A percentile compares a stretch with the other conserved stretches of the same genome.
These are phyloP conservation scores for Planiliza haematocheilus DNA, from an alignment of 2,113 vertebrate genomes.

Conservation along the genomic window DNA sequence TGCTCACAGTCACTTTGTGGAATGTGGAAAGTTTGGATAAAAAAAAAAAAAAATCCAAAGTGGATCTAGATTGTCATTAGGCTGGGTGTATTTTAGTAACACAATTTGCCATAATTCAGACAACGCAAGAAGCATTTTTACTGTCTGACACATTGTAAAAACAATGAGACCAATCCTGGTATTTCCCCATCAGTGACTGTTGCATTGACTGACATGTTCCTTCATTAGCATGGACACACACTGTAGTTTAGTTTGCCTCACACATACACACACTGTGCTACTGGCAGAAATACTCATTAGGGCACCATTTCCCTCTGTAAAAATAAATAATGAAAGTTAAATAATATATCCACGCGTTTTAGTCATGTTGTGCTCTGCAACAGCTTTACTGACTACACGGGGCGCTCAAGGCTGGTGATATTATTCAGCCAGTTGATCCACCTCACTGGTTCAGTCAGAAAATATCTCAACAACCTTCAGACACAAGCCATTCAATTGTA, in stretches of 20 bases:
- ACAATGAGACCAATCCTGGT: neutral
- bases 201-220: neutral
- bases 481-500: no score
- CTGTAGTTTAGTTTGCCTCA: neutral
- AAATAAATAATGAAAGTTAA: neutral
- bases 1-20: neutral
- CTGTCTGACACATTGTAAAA: neutral
- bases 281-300: neutral
- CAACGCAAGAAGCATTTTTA: neutral
- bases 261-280: neutral
- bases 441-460: no score
- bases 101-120: neutral
- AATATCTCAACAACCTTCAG: no score
- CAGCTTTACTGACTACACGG: neutral
- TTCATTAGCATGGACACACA: neutral
- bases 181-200: neutral
- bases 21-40: neutral
- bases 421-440: no score
- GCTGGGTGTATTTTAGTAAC: neutral
- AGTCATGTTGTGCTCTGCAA: no score
- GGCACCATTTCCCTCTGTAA: neutral
- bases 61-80: slow-evolving; percentile 13
- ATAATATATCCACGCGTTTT: neutral
- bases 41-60: no score
- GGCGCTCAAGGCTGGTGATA: no score